These are phyloP conservation scores for Xiphophorus maculatus DNA, from an alignment of 2,113 vertebrate species.

Conservation along the genomic window DNA sequence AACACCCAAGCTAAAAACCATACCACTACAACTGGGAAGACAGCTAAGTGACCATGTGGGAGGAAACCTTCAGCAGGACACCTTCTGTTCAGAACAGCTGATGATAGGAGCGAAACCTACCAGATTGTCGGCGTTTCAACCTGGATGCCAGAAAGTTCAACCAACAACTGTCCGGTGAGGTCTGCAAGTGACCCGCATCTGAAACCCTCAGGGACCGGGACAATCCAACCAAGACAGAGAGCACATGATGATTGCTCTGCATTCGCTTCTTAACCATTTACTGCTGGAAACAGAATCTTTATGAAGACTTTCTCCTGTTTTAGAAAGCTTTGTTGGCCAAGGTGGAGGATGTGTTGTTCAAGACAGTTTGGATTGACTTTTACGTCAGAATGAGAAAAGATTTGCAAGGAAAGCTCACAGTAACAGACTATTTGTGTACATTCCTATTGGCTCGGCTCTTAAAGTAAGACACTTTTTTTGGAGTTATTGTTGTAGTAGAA, in stretches of 20 bases:
- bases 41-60: not conserved
- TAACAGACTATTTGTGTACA: constrained; percentile 14
- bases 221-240: not conserved
- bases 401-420: not conserved
- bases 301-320: not conserved
- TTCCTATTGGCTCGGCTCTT: constrained; percentile 21
- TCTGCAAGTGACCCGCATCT: constrained; percentile 4
- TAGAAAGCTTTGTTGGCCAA: not conserved
- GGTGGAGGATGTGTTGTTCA: not conserved
- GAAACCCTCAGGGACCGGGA: not conserved
- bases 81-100: not conserved
- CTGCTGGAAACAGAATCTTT: not conserved
- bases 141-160: not conserved
- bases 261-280: not conserved
- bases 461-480: not conserved
- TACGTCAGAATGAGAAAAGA: not conserved
- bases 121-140: not conserved
- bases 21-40: constrained; percentile 7
- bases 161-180: not conserved
- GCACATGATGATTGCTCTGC: not conserved
- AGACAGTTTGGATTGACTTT: no score
- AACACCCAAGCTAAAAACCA: not conserved
- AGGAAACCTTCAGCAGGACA: constrained; percentile 9
- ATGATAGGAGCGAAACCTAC: constrained; percentile 1
- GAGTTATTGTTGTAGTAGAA: constrained; percentile 25